Evolutionary conservation across 1,140 invertebrate genomes (phyloP).

Genomic region (Charaxes varanes): DNA sequence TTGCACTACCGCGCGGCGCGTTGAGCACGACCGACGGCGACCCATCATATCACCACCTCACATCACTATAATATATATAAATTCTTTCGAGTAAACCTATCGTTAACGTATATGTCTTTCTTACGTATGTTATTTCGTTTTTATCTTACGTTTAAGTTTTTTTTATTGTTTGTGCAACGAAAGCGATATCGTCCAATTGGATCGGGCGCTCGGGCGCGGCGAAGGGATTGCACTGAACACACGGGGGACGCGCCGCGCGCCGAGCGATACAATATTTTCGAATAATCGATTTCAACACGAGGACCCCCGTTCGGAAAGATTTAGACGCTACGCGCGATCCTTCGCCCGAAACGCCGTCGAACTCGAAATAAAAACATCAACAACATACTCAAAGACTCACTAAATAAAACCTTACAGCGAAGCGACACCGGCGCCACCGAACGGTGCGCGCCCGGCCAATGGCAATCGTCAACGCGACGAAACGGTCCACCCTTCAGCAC

Average conservation of each 20-base stretch:
- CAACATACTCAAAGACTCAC: slow-evolving; percentile 40
- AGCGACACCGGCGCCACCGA: slow-evolving; percentile 6
- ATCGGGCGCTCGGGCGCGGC: slow-evolving; percentile 5
- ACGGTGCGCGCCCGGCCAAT: slow-evolving; percentile 6
- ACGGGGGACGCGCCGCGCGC: background rate
- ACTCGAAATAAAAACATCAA: slow-evolving; percentile 38
- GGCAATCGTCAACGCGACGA: slow-evolving; percentile 24
- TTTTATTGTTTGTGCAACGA: slow-evolving; percentile 48
- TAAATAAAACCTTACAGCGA: slow-evolving; percentile 23
- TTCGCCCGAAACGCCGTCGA: slow-evolving; percentile 21
- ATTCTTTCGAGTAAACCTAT: slow-evolving; percentile 67
- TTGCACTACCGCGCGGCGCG: slow-evolving; percentile 1
- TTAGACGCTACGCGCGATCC: slow-evolving; percentile 22
- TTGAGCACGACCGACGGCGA: slow-evolving; percentile 27
- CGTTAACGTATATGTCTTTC: slow-evolving; percentile 72
- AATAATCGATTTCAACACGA: background rate
- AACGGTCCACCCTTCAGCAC: slow-evolving; percentile 33
- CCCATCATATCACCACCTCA: slow-evolving; percentile 27
- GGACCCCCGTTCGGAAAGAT: slow-evolving; percentile 5
- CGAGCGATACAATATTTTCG: slow-evolving; percentile 4
- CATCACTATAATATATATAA: slow-evolving; percentile 53
- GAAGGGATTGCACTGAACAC: slow-evolving; percentile 11
- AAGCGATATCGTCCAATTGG: slow-evolving; percentile 35
- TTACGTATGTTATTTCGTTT: slow-evolving; percentile 73
- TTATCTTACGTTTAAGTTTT: slow-evolving; percentile 54